A percentile compares a stretch with the other conserved stretches of the same genome.
Conservation (phyloP, 1,140 invertebrate species). For the Lerema accius region DNA sequence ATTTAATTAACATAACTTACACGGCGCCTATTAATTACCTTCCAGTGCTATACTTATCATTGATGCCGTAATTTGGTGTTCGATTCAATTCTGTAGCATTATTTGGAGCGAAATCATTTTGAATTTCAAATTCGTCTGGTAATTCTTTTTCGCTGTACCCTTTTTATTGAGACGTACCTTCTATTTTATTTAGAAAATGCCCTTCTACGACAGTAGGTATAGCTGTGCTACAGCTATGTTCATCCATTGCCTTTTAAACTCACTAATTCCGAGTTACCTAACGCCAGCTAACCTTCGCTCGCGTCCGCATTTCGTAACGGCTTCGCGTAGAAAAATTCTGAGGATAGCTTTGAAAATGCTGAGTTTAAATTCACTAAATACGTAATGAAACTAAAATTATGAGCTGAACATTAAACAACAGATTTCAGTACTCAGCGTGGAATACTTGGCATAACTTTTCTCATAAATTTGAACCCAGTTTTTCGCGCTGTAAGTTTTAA, state of each 20-base stretch:
- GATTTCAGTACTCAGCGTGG: conserved; percentile 1
- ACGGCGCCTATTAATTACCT: conserved; percentile 27
- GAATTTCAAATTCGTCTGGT: too few species aligned
- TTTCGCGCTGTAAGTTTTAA: not conserved
- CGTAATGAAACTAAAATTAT: not conserved
- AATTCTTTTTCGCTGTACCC: too few species aligned
- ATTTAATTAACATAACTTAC: conserved; percentile 33
- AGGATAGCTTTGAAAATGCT: not conserved
- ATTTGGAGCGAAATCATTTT: conserved; percentile 9
- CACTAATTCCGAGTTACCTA: not conserved
- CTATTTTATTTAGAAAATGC: too few species aligned
- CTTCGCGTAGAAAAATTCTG: not conserved
- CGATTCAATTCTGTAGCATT: not conserved
- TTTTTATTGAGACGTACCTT: too few species aligned
- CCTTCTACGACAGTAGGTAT: not conserved
- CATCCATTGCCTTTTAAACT: not conserved
- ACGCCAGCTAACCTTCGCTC: not conserved
- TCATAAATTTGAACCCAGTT: conserved; percentile 9
- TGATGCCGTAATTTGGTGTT: conserved; percentile 15
- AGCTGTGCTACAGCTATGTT: not conserved
- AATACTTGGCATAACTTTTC: not conserved
- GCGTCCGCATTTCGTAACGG: not conserved
- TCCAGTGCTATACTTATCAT: conserved; percentile 24
- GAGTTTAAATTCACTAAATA: not conserved
- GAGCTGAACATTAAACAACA: not conserved